Base-by-base conservation (phyloP, 1,140 invertebrate genomes). In the Grapholita molesta region DNA sequence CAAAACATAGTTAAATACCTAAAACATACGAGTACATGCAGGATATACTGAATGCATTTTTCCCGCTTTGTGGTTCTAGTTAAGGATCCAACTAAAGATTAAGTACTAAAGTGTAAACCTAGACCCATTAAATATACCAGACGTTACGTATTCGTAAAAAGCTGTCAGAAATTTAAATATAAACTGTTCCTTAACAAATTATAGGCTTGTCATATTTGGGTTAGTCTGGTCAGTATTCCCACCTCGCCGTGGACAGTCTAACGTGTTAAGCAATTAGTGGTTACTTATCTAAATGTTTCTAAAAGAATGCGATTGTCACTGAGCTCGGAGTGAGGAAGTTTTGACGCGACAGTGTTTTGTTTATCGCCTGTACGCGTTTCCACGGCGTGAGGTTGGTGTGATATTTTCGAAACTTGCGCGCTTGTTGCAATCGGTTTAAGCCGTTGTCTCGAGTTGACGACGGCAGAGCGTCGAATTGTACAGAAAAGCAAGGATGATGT, bases 251-350 rank as follows among this genome's bases (percentile, higher is more conserved):
- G 70, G 82, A 80, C 82, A 81, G 69, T 42, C 74, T 71, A 83
- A 83, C 73, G 77, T 74, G 76, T 78, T 76, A 77, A 78, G 73
- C 78, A 83, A 87, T 87, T 87, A 84, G 64, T 64, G 53, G 38
- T 24, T 33, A 66, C 23, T 68, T 72, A 65, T 57, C 67, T 61
- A 61, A 61, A 61, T 32, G 55, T 61, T 61, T 61, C 55, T 21
- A 25, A 21, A 48, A 61, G 66, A 71, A 71, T 71, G 70, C 35
- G 67, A 68, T 64, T 57, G 55, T 64, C 24, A 18, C 24, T 61
- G 55, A 61, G 15, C 55, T 18, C 28, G 55, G 28, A 12, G 32
- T 25, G 55, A 30, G 55, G 55, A 61, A 61, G 55, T 61, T 61
- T 61, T 61, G 55, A 61, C 55, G 55, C 55, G 55, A 30, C 25